Evolutionary conservation across 1,140 invertebrate species (phyloP).

Genomic region (Tetramorium simillimum): DNA sequence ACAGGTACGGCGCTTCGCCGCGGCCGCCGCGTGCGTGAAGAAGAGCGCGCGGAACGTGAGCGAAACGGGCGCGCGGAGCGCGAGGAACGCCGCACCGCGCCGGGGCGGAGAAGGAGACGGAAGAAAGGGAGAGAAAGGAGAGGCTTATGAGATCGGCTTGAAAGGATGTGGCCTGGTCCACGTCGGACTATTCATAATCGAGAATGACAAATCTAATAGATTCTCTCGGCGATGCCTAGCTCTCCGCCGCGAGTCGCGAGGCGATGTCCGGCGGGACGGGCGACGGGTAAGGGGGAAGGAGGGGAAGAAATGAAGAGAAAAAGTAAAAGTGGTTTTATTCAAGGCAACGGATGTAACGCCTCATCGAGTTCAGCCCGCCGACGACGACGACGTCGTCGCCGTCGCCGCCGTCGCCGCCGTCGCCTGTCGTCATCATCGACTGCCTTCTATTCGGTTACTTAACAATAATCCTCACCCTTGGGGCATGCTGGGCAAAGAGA

Average conservation of each 20-base stretch:
- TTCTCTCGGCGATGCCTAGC: slow-evolving; percentile 31
- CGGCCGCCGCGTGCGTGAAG: not conserved
- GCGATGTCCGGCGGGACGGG: not conserved
- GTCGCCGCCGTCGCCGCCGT: not conserved
- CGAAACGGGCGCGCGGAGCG: too few species aligned
- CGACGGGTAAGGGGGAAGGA: not conserved
- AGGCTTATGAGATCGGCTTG: slow-evolving; percentile 17
- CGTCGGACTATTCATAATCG: slow-evolving; percentile 66
- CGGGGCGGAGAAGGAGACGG: not conserved
- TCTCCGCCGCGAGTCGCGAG: not conserved
- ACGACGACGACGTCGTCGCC: not conserved
- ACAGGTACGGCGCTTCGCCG: not conserved
- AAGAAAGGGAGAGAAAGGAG: slow-evolving; percentile 12
- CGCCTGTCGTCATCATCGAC: not conserved
- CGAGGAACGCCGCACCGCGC: not conserved
- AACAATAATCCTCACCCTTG: slow-evolving; percentile 65
- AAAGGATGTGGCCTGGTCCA: slow-evolving; percentile 43
- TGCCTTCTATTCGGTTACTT: slow-evolving; percentile 9
- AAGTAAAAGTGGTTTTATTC: slow-evolving; percentile 52
- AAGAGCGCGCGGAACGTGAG: not conserved
- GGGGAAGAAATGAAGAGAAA: slow-evolving; percentile 1
- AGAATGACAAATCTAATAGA: slow-evolving; percentile 76
- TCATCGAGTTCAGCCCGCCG: not conserved
- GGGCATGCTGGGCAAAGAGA: not conserved
- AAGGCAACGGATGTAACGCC: slow-evolving; percentile 60